phyloP scores from a whole-genome alignment of 1,140 invertebrate genomes.

The Chrysomallon squamiferum region DNA sequence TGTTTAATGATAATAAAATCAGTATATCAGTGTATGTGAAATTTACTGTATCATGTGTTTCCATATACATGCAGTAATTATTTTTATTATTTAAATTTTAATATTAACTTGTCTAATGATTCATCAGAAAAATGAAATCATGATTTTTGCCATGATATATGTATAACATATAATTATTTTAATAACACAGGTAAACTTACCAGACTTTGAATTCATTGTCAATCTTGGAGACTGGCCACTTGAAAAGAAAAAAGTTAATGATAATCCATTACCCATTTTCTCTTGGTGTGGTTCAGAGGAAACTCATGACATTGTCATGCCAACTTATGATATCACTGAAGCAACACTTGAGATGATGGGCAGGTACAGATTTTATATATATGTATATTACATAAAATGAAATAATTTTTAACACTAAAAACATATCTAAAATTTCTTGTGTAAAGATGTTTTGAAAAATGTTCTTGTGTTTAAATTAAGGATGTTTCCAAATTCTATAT shows the following conservation, averaged over 20 bases:
- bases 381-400: too few relatives aligned
- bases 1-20: too few relatives aligned
- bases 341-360: conserved; percentile 90
- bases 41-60: too few relatives aligned
- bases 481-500: too few relatives aligned
- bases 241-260: conserved; percentile 59
- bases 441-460: background rate
- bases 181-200: conserved; percentile 67
- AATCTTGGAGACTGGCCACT: conserved; percentile 97
- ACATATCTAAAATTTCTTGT: background rate
- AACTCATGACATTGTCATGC: conserved; percentile 88
- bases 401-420: background rate
- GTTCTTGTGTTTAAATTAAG: background rate
- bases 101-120: too few relatives aligned
- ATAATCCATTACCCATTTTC: conserved; percentile 78
- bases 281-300: conserved; percentile 94
- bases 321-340: conserved; percentile 94
- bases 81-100: too few relatives aligned
- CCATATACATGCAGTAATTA: too few relatives aligned
- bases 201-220: conserved; percentile 89
- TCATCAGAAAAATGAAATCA: too few relatives aligned
- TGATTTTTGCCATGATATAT: too few relatives aligned
- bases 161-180: too few relatives aligned
- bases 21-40: too few relatives aligned
- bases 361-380: conserved; percentile 70